Base-by-base conservation (phyloP, 92 coral and sea anemone genomes). In the Epizoanthus rinbou region DNA sequence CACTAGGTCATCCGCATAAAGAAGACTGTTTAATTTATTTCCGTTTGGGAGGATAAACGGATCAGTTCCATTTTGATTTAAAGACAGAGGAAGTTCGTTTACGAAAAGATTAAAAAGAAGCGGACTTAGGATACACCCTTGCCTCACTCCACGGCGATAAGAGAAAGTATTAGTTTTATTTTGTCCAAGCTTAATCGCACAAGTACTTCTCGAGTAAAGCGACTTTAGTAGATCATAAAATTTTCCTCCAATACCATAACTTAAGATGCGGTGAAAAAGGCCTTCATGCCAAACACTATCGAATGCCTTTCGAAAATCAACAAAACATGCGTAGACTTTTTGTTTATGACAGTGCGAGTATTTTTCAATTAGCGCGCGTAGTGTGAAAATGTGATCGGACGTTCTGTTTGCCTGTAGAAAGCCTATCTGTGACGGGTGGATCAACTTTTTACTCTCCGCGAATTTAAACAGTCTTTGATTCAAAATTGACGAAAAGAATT, bases 351-450 rank as follows among this genome's bases (percentile, higher is more conserved):
- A 35, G n/a, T 52, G 57, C 57, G 57, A 52, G 57, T 52, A 52
- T 52, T 52, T 52, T 52, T 52, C 57, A 52, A 52, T 52, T 52
- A 52, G 57, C 57, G 57, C 57, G 57, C 57, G 57, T 5, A 87
- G 75, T 22, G 85, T 76, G 37, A 88, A 79, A 23, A 79, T 69
- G 73, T 88, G 91, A 56, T 88, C 88, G 19, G 91, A 64, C 11
- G 91, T 78, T 50, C 91, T 15, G 56, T 84, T 52, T n/a, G 70
- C 85, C 8, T 84, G 85, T 37, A 84, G 23, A 58, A 84, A 88
- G 10, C 91, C 91, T 37, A 79, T 69, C 74, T 88, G 88, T 8
- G 72, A 75, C 16, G 65, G 73, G 14, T 84, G 84, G n/a, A 88
- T 50, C 24, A 88, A 11, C 0, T 80, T 79, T 19, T 71, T 39